phyloP scores from a whole-genome alignment of 2,113 vertebrate genomes.

The Equus przewalskii region DNA sequence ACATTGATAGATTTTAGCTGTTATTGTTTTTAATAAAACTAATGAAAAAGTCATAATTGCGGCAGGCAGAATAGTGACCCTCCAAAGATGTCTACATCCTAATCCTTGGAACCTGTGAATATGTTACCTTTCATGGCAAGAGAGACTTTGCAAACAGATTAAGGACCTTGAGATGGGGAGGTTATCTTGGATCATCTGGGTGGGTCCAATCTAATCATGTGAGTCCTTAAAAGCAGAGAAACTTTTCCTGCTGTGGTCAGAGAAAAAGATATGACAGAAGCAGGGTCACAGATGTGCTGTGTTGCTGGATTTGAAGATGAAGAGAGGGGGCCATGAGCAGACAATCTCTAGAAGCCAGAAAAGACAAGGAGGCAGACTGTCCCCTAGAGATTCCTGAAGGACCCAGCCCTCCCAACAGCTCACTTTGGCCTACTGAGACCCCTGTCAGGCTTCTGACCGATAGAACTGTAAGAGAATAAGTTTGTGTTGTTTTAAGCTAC shows the following conservation, averaged over 20 bases:
- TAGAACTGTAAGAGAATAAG: neutral
- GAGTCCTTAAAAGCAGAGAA: neutral
- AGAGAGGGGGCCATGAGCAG: neutral
- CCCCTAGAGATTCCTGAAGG: neutral
- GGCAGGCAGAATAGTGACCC: neutral
- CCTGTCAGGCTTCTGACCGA: neutral
- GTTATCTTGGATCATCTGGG: neutral
- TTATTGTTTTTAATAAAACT: neutral
- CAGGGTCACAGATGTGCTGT: neutral
- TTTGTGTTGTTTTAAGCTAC: slow-evolving; percentile 1
- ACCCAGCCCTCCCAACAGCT: neutral
- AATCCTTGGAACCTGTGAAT: neutral
- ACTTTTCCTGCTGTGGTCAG: neutral
- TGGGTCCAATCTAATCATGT: neutral
- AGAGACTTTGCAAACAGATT: neutral
- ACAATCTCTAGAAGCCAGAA: neutral
- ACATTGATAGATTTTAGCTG: neutral
- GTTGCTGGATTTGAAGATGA: neutral
- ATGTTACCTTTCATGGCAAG: neutral
- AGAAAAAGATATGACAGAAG: neutral
- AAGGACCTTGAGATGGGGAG: neutral
- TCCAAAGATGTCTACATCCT: neutral
- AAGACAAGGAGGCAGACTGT: neutral
- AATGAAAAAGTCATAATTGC: neutral
- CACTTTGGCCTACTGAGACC: neutral